phyloP scores from a whole-genome alignment of 2,113 vertebrate genomes.

The Nesoenas mayeri region DNA sequence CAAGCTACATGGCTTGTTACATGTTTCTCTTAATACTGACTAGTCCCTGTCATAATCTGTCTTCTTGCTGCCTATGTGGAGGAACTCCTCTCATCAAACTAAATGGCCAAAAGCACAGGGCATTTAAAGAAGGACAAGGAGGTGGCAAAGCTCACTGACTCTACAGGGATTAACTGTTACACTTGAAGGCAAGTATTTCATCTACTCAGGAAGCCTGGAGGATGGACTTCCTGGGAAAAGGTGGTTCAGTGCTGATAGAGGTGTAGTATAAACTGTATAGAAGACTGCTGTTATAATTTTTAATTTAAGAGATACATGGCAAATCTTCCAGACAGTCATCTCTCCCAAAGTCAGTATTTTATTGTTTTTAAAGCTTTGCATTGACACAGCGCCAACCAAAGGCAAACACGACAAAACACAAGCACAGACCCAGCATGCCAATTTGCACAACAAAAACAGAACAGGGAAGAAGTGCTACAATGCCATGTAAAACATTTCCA shows the following conservation, averaged over 20 bases:
- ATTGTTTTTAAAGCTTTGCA: background rate
- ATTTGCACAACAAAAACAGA: background rate
- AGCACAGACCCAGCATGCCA: background rate
- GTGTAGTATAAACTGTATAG: background rate
- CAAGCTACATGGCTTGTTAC: background rate
- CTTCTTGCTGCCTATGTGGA: background rate
- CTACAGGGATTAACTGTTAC: background rate
- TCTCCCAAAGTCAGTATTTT: background rate
- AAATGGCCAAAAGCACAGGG: background rate
- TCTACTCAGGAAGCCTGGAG: background rate
- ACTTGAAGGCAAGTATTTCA: background rate
- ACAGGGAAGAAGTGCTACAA: background rate
- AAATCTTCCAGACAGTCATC: background rate
- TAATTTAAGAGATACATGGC: background rate
- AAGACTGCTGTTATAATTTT: background rate
- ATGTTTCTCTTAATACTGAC: background rate
- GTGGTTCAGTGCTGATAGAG: background rate
- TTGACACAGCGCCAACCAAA: slow-evolving; percentile 11
- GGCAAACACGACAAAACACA: slow-evolving; percentile 35
- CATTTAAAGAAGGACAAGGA: background rate
- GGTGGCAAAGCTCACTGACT: background rate
- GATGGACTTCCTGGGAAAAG: background rate
- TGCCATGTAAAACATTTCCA: background rate
- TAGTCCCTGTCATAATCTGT: background rate
- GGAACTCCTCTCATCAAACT: background rate